These are phyloP conservation scores for Esox masquinongy DNA, from an alignment of 2,797 vertebrate genomes.

Conservation along the genomic window DNA sequence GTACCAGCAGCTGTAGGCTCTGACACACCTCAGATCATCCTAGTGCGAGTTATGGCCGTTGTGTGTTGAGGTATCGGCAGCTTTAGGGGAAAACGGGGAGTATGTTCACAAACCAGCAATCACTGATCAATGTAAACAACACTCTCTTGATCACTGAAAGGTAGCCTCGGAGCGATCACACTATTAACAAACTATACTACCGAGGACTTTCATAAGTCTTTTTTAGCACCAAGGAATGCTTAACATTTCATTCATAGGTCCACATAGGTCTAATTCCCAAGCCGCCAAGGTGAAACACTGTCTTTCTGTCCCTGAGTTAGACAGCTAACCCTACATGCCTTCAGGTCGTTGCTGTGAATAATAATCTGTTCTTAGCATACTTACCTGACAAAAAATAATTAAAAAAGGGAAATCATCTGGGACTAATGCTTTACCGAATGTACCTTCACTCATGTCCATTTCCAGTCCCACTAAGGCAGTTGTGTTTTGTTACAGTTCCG, in stretches of 20 bases:
- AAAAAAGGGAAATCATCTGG: too few species aligned
- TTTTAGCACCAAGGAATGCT: background rate
- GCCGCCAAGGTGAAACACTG: too few species aligned
- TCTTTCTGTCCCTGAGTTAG: too few species aligned
- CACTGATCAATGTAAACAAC: too few species aligned
- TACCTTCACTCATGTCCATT: background rate
- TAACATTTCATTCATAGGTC: too few species aligned
- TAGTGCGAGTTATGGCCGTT: background rate
- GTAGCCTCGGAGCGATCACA: too few species aligned
- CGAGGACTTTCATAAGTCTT: background rate
- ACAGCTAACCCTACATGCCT: too few species aligned
- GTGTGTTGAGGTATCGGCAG: background rate
- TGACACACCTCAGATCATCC: background rate
- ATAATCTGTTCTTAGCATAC: too few species aligned
- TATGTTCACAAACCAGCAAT: background rate
- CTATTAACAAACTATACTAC: background rate
- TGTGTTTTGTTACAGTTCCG: background rate
- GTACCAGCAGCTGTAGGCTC: background rate
- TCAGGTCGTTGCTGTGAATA: too few species aligned
- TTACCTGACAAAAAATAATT: too few species aligned
- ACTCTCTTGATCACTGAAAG: too few species aligned
- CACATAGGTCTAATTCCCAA: too few species aligned
- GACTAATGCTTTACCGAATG: background rate
- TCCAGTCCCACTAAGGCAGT: background rate
- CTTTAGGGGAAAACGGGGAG: background rate